A percentile compares a stretch with the other conserved stretches of the same genome.
Evolutionary conservation across 2,888 invertebrate species (phyloP).

Genomic region (Perizoma affinitatum): DNA sequence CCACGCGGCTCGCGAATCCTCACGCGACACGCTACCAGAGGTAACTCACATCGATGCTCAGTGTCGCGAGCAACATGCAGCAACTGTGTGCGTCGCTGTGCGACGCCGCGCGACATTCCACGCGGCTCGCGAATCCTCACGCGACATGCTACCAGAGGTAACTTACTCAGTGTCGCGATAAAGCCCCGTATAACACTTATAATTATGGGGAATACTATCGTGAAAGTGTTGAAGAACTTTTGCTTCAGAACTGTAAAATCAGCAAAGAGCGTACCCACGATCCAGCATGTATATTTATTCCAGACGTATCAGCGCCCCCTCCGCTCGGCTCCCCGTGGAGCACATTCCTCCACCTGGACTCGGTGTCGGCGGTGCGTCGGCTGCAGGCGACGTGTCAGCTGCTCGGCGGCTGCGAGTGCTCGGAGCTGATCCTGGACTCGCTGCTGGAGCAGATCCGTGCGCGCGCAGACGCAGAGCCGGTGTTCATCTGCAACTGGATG

Average conservation of each 20-base stretch:
- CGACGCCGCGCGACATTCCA: no score
- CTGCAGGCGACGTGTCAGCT: slow-evolving; percentile 82
- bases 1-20: no score
- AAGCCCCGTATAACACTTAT: no score
- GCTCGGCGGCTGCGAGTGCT: slow-evolving; percentile 82
- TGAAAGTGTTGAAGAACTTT: no score
- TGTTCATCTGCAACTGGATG: slow-evolving; percentile 85
- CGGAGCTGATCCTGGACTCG: slow-evolving; percentile 84
- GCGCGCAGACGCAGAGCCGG: slow-evolving; percentile 83
- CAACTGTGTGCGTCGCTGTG: no score
- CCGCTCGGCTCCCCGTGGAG: slow-evolving; percentile 83
- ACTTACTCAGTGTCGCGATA: neutral
- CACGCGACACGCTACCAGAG: no score
- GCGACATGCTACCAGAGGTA: slow-evolving; percentile 8
- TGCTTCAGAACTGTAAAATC: no score
- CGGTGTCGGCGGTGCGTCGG: slow-evolving; percentile 59
- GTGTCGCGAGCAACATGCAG: no score
- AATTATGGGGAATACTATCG: no score
- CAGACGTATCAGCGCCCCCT: slow-evolving; percentile 50
- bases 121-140: no score
- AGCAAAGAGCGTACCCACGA: no score
- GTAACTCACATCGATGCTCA: no score
- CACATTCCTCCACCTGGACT: slow-evolving; percentile 84
- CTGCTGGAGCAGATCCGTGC: slow-evolving; percentile 84
- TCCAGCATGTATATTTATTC: neutral